These are phyloP conservation scores for Amblyteles armatorius DNA, from an alignment of 2,888 invertebrate genomes.

Conservation along the genomic window DNA sequence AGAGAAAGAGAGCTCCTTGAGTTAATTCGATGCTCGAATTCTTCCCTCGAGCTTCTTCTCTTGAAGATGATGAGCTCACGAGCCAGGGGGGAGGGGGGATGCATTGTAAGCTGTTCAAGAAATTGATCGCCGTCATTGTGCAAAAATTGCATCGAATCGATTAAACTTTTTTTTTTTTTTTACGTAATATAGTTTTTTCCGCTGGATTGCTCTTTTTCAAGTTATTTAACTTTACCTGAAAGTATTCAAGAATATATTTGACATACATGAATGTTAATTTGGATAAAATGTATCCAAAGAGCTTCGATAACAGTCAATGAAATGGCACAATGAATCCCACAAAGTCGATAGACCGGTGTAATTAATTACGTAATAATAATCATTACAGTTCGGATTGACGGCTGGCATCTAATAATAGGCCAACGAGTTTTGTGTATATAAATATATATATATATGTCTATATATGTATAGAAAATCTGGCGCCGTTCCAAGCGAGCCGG, in stretches of 20 bases:
- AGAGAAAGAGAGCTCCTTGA: constrained; percentile 29
- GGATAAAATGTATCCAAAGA: not conserved
- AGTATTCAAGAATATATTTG: not conserved
- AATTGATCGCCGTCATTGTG: not conserved
- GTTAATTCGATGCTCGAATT: constrained; percentile 49
- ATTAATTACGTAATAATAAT: constrained; percentile 43
- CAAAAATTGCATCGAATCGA: not conserved
- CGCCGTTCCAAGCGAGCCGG: constrained; percentile 37
- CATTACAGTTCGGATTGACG: constrained; percentile 22
- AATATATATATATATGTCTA: too few relatives aligned
- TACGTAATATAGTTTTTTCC: not conserved
- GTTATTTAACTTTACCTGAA: too few relatives aligned
- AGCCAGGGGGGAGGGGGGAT: not conserved
- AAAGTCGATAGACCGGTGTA: not conserved
- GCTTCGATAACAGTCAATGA: not conserved
- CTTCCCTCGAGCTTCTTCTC: constrained; percentile 2
- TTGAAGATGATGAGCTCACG: not conserved
- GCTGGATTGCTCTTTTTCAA: not conserved
- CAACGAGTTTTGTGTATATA: not conserved
- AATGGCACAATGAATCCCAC: not conserved
- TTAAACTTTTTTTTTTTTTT: too few relatives aligned
- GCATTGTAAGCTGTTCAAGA: not conserved
- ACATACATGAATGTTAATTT: not conserved
- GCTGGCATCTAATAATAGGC: constrained; percentile 45
- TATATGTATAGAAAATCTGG: constrained; percentile 39